Percentiles rank a stretch among this genome's conserved stretches.
phyloP scores from a whole-genome alignment of 2,888 invertebrate genomes.

The Diogma glabrata region DNA sequence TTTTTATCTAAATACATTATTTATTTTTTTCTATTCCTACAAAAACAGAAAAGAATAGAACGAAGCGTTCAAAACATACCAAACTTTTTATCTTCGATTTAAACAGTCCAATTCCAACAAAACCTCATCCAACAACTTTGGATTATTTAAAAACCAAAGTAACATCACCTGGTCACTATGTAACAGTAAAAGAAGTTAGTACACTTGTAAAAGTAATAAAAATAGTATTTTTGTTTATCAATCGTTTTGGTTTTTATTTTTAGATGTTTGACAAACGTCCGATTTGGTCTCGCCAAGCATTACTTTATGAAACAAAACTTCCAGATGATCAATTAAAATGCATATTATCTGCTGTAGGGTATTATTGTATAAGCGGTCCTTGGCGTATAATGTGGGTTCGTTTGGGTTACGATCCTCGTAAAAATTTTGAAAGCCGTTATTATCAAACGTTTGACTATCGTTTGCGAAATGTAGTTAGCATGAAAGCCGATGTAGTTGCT shows the following conservation, averaged over 20 bases:
- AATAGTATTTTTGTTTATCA: too few species aligned
- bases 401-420: slow-evolving; percentile 85
- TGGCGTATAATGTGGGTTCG: slow-evolving; percentile 87
- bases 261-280: slow-evolving; percentile 76
- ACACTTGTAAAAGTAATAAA: too few species aligned
- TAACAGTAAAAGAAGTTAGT: slow-evolving; percentile 31
- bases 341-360: slow-evolving; percentile 71
- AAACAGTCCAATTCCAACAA: slow-evolving; percentile 47
- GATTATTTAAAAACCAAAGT: slow-evolving; percentile 42
- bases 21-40: too few species aligned
- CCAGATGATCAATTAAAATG: slow-evolving; percentile 53
- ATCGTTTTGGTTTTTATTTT: too few species aligned
- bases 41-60: slow-evolving; percentile 39
- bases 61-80: slow-evolving; percentile 44
- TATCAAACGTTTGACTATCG: slow-evolving; percentile 87
- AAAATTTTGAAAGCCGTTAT: slow-evolving; percentile 60
- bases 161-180: slow-evolving; percentile 37
- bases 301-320: slow-evolving; percentile 53
- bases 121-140: slow-evolving; percentile 46
- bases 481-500: slow-evolving; percentile 27
- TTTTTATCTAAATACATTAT: slow-evolving; percentile 24
- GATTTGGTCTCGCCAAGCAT: slow-evolving; percentile 74
- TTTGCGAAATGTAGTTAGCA: slow-evolving; percentile 31
- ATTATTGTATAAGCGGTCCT: slow-evolving; percentile 80
- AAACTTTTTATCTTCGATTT: slow-evolving; percentile 51